Evolutionary conservation across 2,113 vertebrate species (phyloP).

Genomic region (Fregata magnificens): DNA sequence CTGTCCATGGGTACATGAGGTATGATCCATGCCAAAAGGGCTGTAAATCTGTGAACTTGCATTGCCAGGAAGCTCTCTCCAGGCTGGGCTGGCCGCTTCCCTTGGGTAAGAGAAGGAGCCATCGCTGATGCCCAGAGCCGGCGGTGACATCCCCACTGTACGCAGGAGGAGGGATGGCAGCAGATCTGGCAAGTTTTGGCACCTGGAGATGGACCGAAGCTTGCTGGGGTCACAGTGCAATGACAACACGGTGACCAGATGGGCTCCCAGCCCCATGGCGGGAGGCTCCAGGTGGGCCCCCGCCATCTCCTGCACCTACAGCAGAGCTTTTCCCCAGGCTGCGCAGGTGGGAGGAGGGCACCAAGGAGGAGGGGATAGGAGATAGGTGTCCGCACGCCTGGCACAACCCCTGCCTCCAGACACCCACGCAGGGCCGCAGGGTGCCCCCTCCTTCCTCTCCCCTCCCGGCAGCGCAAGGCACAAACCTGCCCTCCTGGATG

Average conservation of each 20-base stretch:
- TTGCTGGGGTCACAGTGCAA: background rate
- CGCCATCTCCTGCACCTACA: background rate
- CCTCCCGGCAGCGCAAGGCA: background rate
- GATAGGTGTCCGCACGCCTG: background rate
- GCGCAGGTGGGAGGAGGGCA: background rate
- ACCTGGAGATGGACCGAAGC: background rate
- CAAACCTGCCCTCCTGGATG: background rate
- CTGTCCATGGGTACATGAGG: background rate
- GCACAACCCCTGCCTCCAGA: background rate
- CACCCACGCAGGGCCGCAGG: background rate
- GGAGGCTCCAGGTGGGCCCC: background rate
- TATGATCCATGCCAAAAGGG: rapidly evolving
- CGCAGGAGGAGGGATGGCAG: background rate
- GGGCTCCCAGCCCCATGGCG: background rate
- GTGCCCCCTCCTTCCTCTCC: background rate
- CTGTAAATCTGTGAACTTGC: background rate
- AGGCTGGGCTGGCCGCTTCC: background rate
- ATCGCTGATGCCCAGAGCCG: background rate
- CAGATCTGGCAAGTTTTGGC: background rate
- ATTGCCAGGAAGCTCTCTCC: background rate
- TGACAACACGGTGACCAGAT: rapidly evolving
- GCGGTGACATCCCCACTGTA: rapidly evolving
- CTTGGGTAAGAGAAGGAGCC: background rate
- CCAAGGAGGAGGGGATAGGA: background rate
- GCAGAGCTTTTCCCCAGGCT: background rate